A percentile compares a stretch with the other conserved stretches of the same genome.
Conservation (phyloP, 2,797 vertebrate genomes). For the Malurus splendens region DNA sequence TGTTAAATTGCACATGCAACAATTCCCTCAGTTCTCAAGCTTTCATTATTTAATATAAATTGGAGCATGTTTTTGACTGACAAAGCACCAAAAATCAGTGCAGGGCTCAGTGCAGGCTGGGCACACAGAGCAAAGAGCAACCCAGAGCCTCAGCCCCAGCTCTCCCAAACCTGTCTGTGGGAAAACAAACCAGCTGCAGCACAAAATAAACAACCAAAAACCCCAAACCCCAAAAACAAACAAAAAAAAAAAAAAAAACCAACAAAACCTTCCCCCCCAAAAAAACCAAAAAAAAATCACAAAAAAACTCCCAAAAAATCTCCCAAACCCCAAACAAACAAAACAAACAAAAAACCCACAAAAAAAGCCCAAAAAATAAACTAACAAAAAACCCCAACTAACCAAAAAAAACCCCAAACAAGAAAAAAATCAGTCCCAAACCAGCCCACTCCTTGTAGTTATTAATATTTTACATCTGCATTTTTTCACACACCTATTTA, state of each 20-base stretch:
- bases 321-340: too few species aligned
- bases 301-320: too few species aligned
- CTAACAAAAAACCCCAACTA: too few species aligned
- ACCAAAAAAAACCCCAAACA: too few species aligned
- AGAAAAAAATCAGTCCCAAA: too few species aligned
- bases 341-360: background rate
- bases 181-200: background rate
- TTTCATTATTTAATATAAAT: background rate
- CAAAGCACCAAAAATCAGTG: background rate
- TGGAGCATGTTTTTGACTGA: background rate
- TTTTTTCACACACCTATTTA: background rate
- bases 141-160: background rate
- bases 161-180: background rate
- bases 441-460: background rate
- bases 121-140: background rate
- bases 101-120: rapidly evolving
- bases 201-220: background rate
- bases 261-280: too few species aligned
- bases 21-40: background rate
- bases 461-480: background rate
- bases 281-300: too few species aligned
- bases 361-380: too few species aligned
- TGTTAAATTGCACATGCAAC: background rate
- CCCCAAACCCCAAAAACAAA: too few species aligned
- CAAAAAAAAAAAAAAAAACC: too few species aligned